Evolutionary conservation across 2,797 vertebrate species (phyloP).

Genomic region (Coluber constrictor): DNA sequence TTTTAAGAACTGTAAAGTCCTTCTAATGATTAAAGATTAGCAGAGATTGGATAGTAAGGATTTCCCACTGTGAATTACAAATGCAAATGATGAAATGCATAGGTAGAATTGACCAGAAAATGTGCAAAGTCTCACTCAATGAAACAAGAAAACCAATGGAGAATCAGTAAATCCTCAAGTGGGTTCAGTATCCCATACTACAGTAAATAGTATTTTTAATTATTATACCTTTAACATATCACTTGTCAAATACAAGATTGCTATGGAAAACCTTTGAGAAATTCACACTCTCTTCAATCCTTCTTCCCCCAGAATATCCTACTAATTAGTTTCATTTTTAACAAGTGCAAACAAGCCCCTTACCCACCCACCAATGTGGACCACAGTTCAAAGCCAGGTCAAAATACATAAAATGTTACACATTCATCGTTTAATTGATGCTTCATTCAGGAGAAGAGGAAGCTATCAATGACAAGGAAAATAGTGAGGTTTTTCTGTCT

Average conservation of each 20-base stretch:
- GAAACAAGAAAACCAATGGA: background rate
- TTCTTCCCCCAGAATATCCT: slow-evolving; percentile 47
- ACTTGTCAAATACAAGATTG: slow-evolving; percentile 37
- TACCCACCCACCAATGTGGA: slow-evolving; percentile 45
- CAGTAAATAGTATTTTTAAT: slow-evolving; percentile 34
- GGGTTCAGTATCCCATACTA: background rate
- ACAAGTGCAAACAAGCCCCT: slow-evolving; percentile 39
- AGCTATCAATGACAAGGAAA: slow-evolving; percentile 66
- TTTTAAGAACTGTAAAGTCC: background rate
- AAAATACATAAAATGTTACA: slow-evolving; percentile 61
- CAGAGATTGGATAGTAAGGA: background rate
- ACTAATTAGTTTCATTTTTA: slow-evolving; percentile 59
- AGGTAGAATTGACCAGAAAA: slow-evolving; percentile 15
- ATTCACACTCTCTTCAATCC: slow-evolving; percentile 37
- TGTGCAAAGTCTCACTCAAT: slow-evolving; percentile 7
- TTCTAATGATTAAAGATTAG: background rate
- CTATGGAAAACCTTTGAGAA: slow-evolving; percentile 58
- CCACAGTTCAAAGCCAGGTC: slow-evolving; percentile 51
- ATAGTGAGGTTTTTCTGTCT: slow-evolving; percentile 69
- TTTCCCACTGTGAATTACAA: background rate
- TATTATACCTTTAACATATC: slow-evolving; percentile 29
- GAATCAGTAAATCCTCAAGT: background rate
- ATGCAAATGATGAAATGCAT: slow-evolving; percentile 6
- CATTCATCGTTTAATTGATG: slow-evolving; percentile 67
- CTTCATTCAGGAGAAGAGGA: slow-evolving; percentile 67